These are phyloP conservation scores for Clarias platycephalus DNA, from an alignment of 2,797 vertebrate genomes.

Conservation along the genomic window DNA sequence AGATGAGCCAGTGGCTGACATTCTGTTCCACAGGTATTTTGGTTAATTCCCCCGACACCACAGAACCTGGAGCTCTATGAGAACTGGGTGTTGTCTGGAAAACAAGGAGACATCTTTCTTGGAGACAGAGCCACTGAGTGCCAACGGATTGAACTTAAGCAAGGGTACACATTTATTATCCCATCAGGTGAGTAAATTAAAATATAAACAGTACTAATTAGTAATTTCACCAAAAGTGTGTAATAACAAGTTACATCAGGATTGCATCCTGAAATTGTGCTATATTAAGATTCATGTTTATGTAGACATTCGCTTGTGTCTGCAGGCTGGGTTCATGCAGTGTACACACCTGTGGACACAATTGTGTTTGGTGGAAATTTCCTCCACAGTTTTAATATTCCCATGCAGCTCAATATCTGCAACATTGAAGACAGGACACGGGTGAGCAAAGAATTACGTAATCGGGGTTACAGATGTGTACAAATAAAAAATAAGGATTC, in stretches of 20 bases:
- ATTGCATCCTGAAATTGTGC: neutral
- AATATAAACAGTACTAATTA: neutral
- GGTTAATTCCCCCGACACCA: constrained; percentile 94
- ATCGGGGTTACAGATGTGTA: neutral
- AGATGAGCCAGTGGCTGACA: neutral
- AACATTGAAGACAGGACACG: constrained; percentile 92
- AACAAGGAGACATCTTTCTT: constrained; percentile 94
- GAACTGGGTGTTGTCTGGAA: constrained; percentile 96
- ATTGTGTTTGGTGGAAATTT: constrained; percentile 98
- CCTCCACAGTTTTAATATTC: constrained; percentile 97
- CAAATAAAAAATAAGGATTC: neutral
- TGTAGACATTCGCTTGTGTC: constrained; percentile 27
- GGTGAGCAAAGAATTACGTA: constrained; percentile 67
- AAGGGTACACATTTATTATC: constrained; percentile 94
- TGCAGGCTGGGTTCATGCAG: constrained; percentile 95
- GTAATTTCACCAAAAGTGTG: neutral
- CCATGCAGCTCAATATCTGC: constrained; percentile 92
- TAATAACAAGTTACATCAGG: neutral
- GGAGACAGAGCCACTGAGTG: constrained; percentile 90
- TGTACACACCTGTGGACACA: constrained; percentile 93
- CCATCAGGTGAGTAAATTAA: constrained; percentile 82
- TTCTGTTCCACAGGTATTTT: constrained; percentile 82
- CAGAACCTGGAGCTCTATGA: constrained; percentile 96
- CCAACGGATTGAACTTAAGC: constrained; percentile 92
- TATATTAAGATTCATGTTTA: neutral